Base-by-base conservation (phyloP, 2,113 vertebrate species). In the Potamarius usumacintae region DNA sequence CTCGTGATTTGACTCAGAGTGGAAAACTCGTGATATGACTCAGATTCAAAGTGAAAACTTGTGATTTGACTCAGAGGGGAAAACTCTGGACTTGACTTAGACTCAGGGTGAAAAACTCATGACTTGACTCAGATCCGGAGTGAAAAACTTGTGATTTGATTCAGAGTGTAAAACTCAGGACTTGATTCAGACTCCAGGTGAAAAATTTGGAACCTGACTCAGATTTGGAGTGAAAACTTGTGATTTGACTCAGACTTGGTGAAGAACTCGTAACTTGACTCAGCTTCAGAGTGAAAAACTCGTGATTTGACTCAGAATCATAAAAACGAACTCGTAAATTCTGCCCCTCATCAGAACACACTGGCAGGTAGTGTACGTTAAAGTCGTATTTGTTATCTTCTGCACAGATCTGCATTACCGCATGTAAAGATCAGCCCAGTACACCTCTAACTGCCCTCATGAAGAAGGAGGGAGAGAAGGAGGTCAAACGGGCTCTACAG, bases 341-440 rank as follows among this genome's bases (percentile, higher is more conserved):
- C 48, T 12, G 48, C 20, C n/a, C 5, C 4, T n/a, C 22, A 74
- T 18, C 6, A 7, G 20, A n/a, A 4, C 20, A n/a, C 11, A 15
- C 22, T 7, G 5, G 18, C 30, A 63, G 55, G 62, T 42, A 42
- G 42, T 42, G 42, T 1, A 58, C 58, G 3, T 86, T 14, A 63
- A 63, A 82, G 17, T 79, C 11, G 20, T 65, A 0, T 81, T 84
- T 30, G 2, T 88, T 69, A 0, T 34, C 53, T 27, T 74, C 27
- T 89, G 87, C 89, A 88, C 92, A 97, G 97, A 95, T 97, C 91
- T 94, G 83, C 83, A 95, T 97, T 91, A 93, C 94, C 83, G 94
- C 97, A 71, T 95, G 95, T 91, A 97, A 97, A 94, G 97, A 97
- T 90, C 96, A 97, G 92, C 96, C 96, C 86, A 94, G 95, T 71